A percentile compares a stretch with the other conserved stretches of the same genome.
Evolutionary conservation across 2,113 vertebrate genomes (phyloP).

Genomic region (Stictonetta naevosa): DNA sequence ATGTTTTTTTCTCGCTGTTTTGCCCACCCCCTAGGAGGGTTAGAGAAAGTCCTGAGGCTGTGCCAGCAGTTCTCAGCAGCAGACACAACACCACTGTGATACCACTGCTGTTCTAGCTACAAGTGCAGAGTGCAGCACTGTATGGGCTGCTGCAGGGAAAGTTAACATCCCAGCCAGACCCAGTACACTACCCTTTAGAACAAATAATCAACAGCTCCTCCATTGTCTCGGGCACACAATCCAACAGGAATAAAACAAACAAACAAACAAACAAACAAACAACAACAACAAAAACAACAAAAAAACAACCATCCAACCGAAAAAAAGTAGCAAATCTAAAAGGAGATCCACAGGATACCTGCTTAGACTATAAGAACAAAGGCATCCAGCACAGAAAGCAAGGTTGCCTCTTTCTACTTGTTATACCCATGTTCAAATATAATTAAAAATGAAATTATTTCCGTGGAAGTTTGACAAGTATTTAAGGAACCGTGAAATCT

Average conservation of each 20-base stretch:
- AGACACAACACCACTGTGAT: too few relatives aligned
- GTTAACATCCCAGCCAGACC: too few relatives aligned
- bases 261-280: too few relatives aligned
- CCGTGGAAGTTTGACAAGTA: background rate
- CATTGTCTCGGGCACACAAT: background rate
- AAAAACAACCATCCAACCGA: too few relatives aligned
- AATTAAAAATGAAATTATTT: background rate
- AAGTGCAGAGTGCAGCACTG: too few relatives aligned
- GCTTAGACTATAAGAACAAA: background rate
- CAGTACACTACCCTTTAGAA: background rate
- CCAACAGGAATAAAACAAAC: background rate
- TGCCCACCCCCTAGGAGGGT: too few relatives aligned
- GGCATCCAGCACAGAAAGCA: background rate
- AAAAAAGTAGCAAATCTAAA: background rate
- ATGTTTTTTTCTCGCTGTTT: too few relatives aligned
- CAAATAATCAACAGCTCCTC: background rate
- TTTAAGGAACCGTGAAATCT: background rate
- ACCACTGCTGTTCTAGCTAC: too few relatives aligned
- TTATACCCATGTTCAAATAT: fast-evolving
- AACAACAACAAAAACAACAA: background rate
- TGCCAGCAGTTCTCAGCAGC: too few relatives aligned
- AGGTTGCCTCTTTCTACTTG: background rate
- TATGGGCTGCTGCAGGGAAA: too few relatives aligned
- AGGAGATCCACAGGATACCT: background rate
- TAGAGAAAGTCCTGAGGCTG: too few relatives aligned